Base-by-base conservation (phyloP, 2,113 vertebrate genomes). In the Atherinomorus stipes region DNA sequence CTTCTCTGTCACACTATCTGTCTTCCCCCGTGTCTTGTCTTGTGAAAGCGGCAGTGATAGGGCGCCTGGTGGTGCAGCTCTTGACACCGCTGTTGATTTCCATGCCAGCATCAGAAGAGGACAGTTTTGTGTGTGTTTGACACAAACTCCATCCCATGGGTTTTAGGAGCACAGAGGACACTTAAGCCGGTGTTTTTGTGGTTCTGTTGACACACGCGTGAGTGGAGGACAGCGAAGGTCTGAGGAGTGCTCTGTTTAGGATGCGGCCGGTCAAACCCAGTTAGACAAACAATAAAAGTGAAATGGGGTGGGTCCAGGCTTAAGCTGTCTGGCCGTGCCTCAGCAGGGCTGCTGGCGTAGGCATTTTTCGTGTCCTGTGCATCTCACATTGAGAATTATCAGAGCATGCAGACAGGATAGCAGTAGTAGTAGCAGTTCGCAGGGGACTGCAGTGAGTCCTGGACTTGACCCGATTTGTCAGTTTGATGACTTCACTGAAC, bases 321-420 rank as follows among this genome's bases (percentile, higher is more conserved):
- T 80, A 85, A 77, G 54, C 87, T 77, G 84, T 85, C 88, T 85
- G 91, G 67, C 85, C 31, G 21, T 49, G 87, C 77, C 70, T 85
- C 77, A 64, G 66, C 63, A 22, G 22, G 21, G 58, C 77, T 92
- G 90, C 92, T 89, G 79, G 89, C 83, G 78, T 93, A 38, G 63
- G 90, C 90, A 86, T 74, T 90, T 90, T 86, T 68, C 15, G 25
- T 59, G 69, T 73, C 78, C 82, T 56, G 73, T 81, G 56, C 21
- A 45, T 79, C 74, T 88, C 85, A 63, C 78, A 73, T 80, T 61
- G 77, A 73, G 87, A 81, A 64, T 89, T 86, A 86, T 71, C 79
- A 68, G 79, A 85, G 74, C 63, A 23, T 83, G 76, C 89, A 81
- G 74, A 63, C 83, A 69, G 74, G 45, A 70, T 49, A 67, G 62